phyloP scores from a whole-genome alignment of 2,888 invertebrate genomes.

The Mesochorus sp. region DNA sequence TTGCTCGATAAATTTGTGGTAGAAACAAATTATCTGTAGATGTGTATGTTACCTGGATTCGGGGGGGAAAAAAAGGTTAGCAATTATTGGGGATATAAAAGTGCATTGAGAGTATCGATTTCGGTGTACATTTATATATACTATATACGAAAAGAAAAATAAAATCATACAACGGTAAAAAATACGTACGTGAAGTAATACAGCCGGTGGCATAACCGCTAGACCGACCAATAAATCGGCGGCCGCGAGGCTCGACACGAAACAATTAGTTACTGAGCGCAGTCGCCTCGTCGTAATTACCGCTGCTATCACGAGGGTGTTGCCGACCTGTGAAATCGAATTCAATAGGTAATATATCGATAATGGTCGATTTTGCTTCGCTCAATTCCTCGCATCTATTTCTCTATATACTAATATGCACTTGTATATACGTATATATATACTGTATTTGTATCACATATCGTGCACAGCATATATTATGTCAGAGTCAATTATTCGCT shows the following conservation, averaged over 20 bases:
- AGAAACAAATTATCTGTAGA: too few relatives aligned
- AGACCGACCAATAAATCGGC: slow-evolving; percentile 97
- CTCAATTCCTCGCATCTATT: background rate
- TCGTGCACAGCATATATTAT: too few relatives aligned
- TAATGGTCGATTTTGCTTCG: slow-evolving; percentile 16
- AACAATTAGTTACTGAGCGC: slow-evolving; percentile 96
- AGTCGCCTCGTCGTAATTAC: slow-evolving; percentile 93
- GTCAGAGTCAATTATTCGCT: slow-evolving; percentile 7
- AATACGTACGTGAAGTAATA: slow-evolving; percentile 81
- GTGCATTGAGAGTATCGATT: slow-evolving; percentile 8
- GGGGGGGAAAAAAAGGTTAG: too few relatives aligned
- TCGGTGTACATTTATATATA: too few relatives aligned
- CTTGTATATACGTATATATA: background rate
- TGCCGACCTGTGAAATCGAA: slow-evolving; percentile 86
- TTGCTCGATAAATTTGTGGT: too few relatives aligned
- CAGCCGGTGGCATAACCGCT: slow-evolving; percentile 98
- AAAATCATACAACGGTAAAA: background rate
- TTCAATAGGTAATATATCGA: slow-evolving; percentile 28
- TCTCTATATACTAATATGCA: background rate
- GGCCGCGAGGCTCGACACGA: slow-evolving; percentile 96
- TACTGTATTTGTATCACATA: too few relatives aligned
- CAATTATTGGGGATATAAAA: too few relatives aligned
- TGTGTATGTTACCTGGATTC: too few relatives aligned
- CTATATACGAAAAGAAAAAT: background rate
- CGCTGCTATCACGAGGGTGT: slow-evolving; percentile 94